phyloP scores from a whole-genome alignment of 1,140 invertebrate species.

The Andrena cerasifolii region DNA sequence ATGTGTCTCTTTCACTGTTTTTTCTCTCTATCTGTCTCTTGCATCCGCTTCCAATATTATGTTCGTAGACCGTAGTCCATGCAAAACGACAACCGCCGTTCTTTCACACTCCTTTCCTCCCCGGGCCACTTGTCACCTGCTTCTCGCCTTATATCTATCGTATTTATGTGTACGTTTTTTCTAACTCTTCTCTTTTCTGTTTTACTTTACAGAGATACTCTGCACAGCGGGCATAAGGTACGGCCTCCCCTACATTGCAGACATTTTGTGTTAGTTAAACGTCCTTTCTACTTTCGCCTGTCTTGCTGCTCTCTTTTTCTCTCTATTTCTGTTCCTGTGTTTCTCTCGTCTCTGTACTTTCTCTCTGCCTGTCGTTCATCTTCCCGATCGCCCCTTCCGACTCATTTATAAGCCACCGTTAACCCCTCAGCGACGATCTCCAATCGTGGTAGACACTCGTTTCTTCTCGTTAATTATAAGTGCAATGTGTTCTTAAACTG shows the following conservation, averaged over 20 bases:
- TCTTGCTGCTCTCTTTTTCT: conserved; percentile 39
- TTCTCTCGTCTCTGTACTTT: conserved; percentile 13
- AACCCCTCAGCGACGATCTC: neutral
- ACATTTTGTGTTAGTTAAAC: conserved; percentile 12
- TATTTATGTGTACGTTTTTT: conserved; percentile 74
- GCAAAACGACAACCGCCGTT: neutral
- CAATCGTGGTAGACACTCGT: too few relatives aligned
- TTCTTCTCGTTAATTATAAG: too few relatives aligned
- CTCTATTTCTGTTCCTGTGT: conserved; percentile 23
- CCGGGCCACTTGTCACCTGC: conserved; percentile 33
- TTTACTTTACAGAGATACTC: conserved; percentile 82
- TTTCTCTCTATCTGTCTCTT: conserved; percentile 9
- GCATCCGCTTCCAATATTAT: neutral
- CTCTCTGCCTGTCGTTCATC: neutral
- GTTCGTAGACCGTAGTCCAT: neutral
- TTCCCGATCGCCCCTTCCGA: neutral
- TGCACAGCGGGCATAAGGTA: conserved; percentile 82
- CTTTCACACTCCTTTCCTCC: conserved; percentile 1
- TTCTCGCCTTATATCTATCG: conserved; percentile 63
- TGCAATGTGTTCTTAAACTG: too few relatives aligned
- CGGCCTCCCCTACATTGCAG: conserved; percentile 66
- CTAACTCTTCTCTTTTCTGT: conserved; percentile 80
- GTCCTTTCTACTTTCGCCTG: conserved; percentile 31
- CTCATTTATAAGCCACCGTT: conserved; percentile 13
- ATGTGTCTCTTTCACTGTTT: conserved; percentile 27